These are phyloP conservation scores for Platorchestia sp. DNA, from an alignment of 1,140 invertebrate species.

Conservation along the genomic window DNA sequence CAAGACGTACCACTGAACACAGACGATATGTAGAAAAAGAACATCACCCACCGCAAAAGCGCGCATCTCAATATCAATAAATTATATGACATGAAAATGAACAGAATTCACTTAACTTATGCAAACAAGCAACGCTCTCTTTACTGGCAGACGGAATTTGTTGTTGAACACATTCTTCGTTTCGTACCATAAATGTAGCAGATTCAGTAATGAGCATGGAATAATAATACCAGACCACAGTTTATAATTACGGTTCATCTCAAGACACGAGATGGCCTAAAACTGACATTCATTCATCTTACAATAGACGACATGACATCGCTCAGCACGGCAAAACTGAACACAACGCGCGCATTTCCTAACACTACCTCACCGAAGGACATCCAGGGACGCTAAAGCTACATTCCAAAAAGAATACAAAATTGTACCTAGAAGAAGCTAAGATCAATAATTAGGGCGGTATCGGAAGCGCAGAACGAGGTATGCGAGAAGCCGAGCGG, in stretches of 20 bases:
- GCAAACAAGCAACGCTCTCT: background rate
- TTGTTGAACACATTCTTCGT: background rate
- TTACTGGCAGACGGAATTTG: background rate
- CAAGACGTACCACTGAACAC: background rate
- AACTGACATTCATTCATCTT: background rate
- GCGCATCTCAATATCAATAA: background rate
- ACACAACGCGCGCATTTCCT: too few relatives aligned
- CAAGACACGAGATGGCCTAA: background rate
- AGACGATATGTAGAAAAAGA: background rate
- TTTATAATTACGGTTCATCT: background rate
- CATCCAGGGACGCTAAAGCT: background rate
- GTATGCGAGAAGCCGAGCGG: slow-evolving; percentile 83
- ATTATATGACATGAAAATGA: background rate
- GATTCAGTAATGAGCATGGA: background rate
- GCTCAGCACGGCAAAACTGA: background rate
- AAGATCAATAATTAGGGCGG: slow-evolving; percentile 74
- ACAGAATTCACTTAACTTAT: background rate
- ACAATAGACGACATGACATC: background rate
- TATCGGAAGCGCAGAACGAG: slow-evolving; percentile 82
- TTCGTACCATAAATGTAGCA: background rate
- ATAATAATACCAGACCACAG: background rate
- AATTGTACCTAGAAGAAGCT: background rate
- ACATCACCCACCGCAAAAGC: background rate
- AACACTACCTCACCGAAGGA: too few relatives aligned
- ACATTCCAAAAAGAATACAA: background rate